These are phyloP conservation scores for Drosophila phalerata DNA, from an alignment of 2,888 invertebrate species.

Conservation along the genomic window DNA sequence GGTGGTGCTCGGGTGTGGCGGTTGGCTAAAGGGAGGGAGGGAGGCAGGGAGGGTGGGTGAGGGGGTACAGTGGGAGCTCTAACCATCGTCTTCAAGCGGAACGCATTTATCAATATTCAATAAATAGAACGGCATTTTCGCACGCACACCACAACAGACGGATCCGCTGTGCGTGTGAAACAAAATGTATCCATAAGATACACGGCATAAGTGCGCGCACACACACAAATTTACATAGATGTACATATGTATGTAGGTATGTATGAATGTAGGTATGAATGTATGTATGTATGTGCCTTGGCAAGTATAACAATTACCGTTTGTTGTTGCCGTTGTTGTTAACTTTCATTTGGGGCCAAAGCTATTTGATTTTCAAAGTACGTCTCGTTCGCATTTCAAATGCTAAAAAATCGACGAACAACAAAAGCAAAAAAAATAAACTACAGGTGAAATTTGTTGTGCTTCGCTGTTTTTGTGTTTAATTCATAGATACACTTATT, in stretches of 20 bases:
- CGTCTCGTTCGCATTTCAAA: constrained; percentile 65
- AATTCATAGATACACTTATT: constrained; percentile 71
- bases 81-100: constrained; percentile 50
- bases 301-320: constrained; percentile 62
- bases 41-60: constrained; percentile 15
- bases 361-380: constrained; percentile 77
- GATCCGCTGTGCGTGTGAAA: constrained; percentile 53
- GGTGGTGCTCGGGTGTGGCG: background rate
- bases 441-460: constrained; percentile 70
- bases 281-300: constrained; percentile 24
- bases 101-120: constrained; percentile 74
- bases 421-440: constrained; percentile 34
- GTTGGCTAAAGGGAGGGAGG: background rate
- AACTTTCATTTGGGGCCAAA: constrained; percentile 73
- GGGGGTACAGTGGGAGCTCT: constrained; percentile 25
- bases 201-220: constrained; percentile 34
- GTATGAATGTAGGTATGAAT: background rate
- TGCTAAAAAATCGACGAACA: constrained; percentile 39
- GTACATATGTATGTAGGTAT: background rate
- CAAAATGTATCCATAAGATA: constrained; percentile 52
- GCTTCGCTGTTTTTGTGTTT: constrained; percentile 57
- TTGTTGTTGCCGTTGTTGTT: constrained; percentile 63
- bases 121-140: constrained; percentile 71
- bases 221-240: constrained; percentile 7
- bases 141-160: constrained; percentile 61